Evolutionary conservation across 2,888 invertebrate genomes (phyloP).

Genomic region (Entomobrya multifasciata): DNA sequence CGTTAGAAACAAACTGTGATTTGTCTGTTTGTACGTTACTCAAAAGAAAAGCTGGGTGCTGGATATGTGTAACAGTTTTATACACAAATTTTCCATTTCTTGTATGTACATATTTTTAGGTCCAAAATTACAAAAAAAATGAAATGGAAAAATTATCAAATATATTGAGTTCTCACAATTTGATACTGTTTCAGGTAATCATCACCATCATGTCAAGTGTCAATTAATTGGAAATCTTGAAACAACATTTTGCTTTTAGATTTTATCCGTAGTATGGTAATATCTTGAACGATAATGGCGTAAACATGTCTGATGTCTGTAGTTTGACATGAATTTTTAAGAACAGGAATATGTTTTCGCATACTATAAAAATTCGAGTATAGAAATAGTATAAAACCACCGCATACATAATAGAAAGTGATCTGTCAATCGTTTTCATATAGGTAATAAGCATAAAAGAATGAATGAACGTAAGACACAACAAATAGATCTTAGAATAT

Average conservation of each 20-base stretch:
- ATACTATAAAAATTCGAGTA: too few species aligned
- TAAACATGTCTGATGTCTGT: not conserved
- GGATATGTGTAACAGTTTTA: conserved; percentile 9
- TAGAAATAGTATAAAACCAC: too few species aligned
- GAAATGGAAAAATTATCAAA: not conserved
- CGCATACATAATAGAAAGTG: too few species aligned
- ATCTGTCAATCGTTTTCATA: too few species aligned
- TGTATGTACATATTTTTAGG: not conserved
- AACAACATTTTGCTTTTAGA: conserved; percentile 15
- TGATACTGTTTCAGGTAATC: too few species aligned
- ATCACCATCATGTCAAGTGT: conserved; percentile 47
- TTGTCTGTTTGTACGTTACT: conserved; percentile 14
- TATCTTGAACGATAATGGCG: not conserved
- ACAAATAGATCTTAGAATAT: too few species aligned
- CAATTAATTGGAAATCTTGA: not conserved
- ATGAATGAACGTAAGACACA: too few species aligned
- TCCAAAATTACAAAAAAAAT: not conserved
- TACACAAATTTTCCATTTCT: conserved; percentile 18
- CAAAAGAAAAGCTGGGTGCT: too few species aligned
- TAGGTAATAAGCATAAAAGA: too few species aligned
- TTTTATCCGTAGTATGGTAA: too few species aligned
- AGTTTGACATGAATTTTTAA: not conserved
- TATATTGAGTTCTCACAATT: not conserved
- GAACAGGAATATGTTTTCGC: too few species aligned
- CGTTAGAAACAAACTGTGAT: conserved; percentile 14